Conservation (phyloP, 1,140 invertebrate species). For the Mamestra configurata region DNA sequence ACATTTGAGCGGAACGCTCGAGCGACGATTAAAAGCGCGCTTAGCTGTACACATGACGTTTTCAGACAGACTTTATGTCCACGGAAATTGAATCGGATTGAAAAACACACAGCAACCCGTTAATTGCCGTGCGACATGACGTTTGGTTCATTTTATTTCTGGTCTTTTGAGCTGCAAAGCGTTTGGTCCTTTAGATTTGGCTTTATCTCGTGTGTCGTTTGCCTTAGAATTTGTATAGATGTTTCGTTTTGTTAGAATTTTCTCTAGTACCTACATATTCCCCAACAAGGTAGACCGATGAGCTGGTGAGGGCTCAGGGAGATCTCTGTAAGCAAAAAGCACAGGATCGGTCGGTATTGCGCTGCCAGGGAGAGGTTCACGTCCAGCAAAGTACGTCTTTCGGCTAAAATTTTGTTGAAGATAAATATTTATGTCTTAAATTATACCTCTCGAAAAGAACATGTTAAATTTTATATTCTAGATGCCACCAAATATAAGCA, state of each 20-base stretch:
- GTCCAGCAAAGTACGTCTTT: too few relatives aligned
- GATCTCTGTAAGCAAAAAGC: not conserved
- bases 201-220: conserved; percentile 9
- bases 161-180: conserved; percentile 24
- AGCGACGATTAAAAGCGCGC: conserved; percentile 51
- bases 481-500: too few relatives aligned
- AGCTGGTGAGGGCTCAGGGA: too few relatives aligned
- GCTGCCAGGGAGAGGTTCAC: too few relatives aligned
- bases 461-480: too few relatives aligned
- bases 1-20: conserved; percentile 51
- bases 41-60: conserved; percentile 41
- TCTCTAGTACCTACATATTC: not conserved
- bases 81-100: conserved; percentile 47
- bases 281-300: not conserved
- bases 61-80: conserved; percentile 42
- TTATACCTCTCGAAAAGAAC: too few relatives aligned
- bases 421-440: too few relatives aligned
- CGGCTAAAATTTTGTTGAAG: too few relatives aligned
- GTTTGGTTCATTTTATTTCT: not conserved
- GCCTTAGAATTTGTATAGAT: not conserved
- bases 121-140: conserved; percentile 36
- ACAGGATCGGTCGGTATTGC: too few relatives aligned
- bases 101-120: conserved; percentile 47
- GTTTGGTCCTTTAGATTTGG: conserved; percentile 3
- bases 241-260: not conserved